Conservation (phyloP, 1,140 invertebrate genomes). For the Lasioglossum albipes region DNA sequence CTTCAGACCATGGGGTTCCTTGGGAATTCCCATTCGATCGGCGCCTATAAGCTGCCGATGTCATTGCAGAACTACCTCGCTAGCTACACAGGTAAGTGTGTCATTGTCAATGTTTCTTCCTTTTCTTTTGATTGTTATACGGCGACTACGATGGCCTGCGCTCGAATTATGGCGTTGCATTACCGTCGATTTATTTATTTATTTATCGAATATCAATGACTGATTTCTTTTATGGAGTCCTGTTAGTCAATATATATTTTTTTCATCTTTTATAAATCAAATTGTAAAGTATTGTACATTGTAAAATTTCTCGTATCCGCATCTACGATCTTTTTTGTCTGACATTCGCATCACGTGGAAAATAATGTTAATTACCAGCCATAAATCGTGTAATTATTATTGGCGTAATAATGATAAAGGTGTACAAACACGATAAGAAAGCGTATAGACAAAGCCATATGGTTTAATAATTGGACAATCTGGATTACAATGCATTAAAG, state of each 20-base stretch:
- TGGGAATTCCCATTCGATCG: conserved; percentile 64
- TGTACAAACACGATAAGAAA: not conserved
- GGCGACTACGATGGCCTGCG: no score
- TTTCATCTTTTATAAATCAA: no score
- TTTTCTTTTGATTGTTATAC: no score
- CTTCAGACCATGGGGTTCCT: conserved; percentile 73
- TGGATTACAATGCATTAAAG: not conserved
- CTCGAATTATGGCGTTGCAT: no score
- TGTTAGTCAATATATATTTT: no score
- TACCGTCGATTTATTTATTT: no score
- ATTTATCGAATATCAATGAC: no score
- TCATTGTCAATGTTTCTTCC: not conserved
- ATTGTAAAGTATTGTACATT: no score
- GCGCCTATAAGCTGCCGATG: conserved; percentile 63
- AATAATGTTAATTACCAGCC: not conserved
- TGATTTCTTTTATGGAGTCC: no score
- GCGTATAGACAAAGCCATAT: not conserved
- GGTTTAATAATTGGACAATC: not conserved
- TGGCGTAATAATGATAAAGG: not conserved
- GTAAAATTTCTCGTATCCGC: no score
- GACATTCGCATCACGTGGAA: no score
- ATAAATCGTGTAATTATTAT: not conserved
- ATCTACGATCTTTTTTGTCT: no score
- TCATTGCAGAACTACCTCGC: conserved; percentile 64
- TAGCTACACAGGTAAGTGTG: conserved; percentile 44